Conservation (phyloP, 2,797 vertebrate genomes). For the Galaxias olidus region DNA sequence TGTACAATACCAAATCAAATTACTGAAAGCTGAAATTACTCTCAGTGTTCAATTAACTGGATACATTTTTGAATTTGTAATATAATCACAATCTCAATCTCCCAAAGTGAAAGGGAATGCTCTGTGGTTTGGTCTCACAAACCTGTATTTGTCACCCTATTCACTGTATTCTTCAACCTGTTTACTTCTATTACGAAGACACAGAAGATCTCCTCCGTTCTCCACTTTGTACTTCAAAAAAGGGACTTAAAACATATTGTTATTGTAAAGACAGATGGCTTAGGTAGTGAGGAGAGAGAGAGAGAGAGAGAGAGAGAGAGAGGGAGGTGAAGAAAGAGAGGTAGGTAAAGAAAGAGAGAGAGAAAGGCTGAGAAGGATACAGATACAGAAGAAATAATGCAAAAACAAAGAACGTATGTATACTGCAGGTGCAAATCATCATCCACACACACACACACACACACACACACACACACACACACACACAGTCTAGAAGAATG, state of each 20-base stretch:
- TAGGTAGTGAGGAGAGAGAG: slow-evolving; percentile 8
- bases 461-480: slow-evolving; percentile 20
- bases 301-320: not conserved
- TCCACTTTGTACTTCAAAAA: slow-evolving; percentile 20
- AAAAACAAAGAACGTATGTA: no score
- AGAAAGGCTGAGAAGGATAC: not conserved
- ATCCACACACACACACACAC: no score
- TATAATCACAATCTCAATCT: slow-evolving; percentile 23
- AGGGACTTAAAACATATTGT: slow-evolving; percentile 11
- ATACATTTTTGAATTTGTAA: slow-evolving; percentile 57
- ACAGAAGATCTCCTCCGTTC: slow-evolving; percentile 12
- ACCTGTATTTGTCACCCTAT: no score
- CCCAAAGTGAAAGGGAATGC: slow-evolving; percentile 5
- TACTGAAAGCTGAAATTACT: slow-evolving; percentile 47
- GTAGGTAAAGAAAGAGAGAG: no score
- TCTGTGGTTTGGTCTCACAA: no score
- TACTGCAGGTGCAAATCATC: no score
- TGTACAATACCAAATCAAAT: slow-evolving; percentile 51
- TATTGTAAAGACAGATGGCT: no score
- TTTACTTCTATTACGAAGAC: slow-evolving; percentile 39
- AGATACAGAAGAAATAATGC: no score
- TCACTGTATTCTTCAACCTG: slow-evolving; percentile 44
- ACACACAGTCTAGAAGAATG: slow-evolving; percentile 29
- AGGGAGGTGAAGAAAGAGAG: not conserved
- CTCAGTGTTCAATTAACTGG: slow-evolving; percentile 53